Conservation (phyloP, 2,797 vertebrate species). For the Propithecus deckenii region DNA sequence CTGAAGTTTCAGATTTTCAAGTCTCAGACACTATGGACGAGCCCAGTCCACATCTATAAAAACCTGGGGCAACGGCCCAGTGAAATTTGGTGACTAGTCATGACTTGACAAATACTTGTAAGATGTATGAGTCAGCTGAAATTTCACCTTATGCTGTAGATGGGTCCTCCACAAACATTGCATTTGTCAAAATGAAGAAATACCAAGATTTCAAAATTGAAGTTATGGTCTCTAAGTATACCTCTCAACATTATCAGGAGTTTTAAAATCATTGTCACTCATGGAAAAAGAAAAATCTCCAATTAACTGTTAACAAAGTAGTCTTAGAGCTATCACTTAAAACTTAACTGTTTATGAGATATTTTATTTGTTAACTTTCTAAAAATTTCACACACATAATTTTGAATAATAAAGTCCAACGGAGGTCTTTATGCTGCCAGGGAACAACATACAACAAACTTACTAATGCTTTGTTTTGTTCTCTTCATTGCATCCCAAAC, state of each 20-base stretch:
- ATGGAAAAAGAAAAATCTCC: background rate
- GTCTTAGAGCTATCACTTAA: background rate
- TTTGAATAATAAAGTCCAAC: background rate
- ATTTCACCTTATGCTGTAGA: background rate
- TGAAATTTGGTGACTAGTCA: background rate
- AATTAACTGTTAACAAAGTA: background rate
- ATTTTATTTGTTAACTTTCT: background rate
- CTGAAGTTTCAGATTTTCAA: background rate
- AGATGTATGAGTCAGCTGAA: background rate
- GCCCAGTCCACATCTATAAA: background rate
- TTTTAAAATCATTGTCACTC: background rate
- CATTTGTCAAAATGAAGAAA: constrained; percentile 8
- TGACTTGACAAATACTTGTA: background rate
- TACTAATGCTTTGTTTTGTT: background rate
- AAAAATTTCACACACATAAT: constrained; percentile 4
- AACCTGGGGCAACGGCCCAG: background rate
- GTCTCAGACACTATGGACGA: background rate
- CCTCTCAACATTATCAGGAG: background rate
- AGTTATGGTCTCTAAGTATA: background rate
- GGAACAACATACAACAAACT: background rate
- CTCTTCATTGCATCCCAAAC: background rate
- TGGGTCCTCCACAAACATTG: background rate
- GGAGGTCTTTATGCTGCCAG: background rate
- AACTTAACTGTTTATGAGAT: background rate
- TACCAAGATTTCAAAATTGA: background rate